Conservation (phyloP, 1,140 invertebrate species). For the Leguminivora glycinivorella region DNA sequence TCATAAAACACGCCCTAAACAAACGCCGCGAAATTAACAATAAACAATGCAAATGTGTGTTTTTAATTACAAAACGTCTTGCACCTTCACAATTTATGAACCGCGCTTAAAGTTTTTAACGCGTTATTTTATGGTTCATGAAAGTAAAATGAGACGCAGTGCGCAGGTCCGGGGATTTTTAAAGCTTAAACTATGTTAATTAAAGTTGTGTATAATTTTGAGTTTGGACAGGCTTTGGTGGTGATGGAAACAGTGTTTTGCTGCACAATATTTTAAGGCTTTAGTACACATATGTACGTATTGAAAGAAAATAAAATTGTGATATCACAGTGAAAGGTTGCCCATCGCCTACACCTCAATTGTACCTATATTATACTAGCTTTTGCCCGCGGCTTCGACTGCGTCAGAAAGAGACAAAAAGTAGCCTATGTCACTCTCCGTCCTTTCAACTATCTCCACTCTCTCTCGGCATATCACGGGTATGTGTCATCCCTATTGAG, state of each 20-base stretch:
- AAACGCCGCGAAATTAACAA: neutral
- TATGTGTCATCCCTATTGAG: no score
- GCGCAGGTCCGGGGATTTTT: neutral
- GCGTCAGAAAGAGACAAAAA: no score
- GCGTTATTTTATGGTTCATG: slow-evolving; percentile 7
- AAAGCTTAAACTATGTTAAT: slow-evolving; percentile 11
- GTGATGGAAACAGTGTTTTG: neutral
- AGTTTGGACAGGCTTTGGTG: slow-evolving; percentile 3
- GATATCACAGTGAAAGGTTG: no score
- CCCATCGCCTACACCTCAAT: no score
- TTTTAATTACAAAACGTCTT: slow-evolving; percentile 15
- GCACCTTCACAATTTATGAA: neutral
- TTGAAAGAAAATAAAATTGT: no score
- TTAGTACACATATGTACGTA: no score
- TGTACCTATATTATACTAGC: no score
- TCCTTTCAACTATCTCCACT: no score
- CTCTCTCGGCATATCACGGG: no score
- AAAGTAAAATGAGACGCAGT: slow-evolving; percentile 12
- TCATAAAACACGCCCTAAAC: neutral
- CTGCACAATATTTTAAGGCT: no score
- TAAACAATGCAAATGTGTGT: neutral
- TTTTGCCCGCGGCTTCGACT: no score
- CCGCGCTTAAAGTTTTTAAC: slow-evolving; percentile 4
- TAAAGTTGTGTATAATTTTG: slow-evolving; percentile 11
- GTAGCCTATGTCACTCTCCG: no score